Evolutionary conservation across 2,113 vertebrate genomes (phyloP), one percentile per base, ranked within the genome.

Genomic region (Lucifuga dentata): DNA sequence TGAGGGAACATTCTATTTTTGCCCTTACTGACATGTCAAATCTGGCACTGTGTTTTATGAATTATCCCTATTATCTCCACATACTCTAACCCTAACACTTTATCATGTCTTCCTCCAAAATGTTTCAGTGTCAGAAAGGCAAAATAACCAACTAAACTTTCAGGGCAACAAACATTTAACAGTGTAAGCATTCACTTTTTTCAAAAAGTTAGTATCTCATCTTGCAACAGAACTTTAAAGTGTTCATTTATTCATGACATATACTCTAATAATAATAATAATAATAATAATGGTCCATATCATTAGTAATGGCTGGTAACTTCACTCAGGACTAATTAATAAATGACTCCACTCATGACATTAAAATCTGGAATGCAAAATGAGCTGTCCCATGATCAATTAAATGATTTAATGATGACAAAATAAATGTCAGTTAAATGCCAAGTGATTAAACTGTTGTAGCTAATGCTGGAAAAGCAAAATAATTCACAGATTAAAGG

Each of bases 341-440:
- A 50, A 76, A 83, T 36, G 72, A n/a, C 73, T 76, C 68, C 41
- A 19, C 64, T 73, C 35, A 36, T 70, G 68, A 76, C 69, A 76
- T 85, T 74, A 46, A 59, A 38, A 78, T 81, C 44, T 17, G 17
- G 48, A 68, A 23, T 23, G 72, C 36, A 69, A 68, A 77, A 65
- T 41, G 68, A 81, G 53, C 60, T 46, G 43, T 77, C 52, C 44
- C 49, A 73, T 21, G 53, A 83, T 88, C 69, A 85, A 85, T 84
- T 80, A 79, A 20, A 67, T 69, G 67, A 68, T 72, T 64, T 76
- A 81, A 86, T 65, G 60, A 81, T 48, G 68, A 75, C 61, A 84
- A 76, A 85, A 86, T 70, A 89, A 88, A 90, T 88, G 82, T 55
- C 83, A 84, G 21, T 60, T 69, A 89, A 88, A 89, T 91, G 84